These are phyloP conservation scores for Platysteira castanea DNA, from an alignment of 2,113 vertebrate species.

Conservation along the genomic window DNA sequence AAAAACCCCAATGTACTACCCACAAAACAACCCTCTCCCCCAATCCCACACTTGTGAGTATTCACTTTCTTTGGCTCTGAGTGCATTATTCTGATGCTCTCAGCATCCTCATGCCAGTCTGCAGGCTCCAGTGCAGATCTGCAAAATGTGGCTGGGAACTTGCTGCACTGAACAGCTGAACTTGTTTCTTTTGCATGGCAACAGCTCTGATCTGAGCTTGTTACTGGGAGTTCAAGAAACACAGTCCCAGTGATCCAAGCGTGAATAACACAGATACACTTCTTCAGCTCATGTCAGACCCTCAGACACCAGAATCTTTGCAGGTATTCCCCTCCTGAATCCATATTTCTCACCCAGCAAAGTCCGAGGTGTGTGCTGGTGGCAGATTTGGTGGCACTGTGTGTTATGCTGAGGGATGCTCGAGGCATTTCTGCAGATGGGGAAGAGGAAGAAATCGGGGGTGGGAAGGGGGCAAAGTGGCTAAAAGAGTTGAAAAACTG, in stretches of 20 bases:
- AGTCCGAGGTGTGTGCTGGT: background rate
- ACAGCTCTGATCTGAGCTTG: background rate
- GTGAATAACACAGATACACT: accelerated
- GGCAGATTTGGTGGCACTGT: background rate
- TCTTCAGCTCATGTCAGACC: background rate
- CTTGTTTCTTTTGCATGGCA: background rate
- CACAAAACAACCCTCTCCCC: background rate
- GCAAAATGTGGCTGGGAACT: background rate
- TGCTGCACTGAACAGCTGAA: background rate
- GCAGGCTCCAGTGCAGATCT: background rate
- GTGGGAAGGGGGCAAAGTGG: background rate
- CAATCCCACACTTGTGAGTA: accelerated
- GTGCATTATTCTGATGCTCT: accelerated
- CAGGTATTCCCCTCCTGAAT: background rate
- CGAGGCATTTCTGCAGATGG: accelerated
- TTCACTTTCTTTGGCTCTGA: background rate
- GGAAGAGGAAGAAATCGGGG: background rate
- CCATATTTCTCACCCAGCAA: too few relatives aligned
- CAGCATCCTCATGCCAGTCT: background rate
- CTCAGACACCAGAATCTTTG: background rate
- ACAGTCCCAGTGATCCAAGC: background rate
- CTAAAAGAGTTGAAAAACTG: background rate
- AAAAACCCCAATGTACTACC: background rate
- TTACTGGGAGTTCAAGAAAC: background rate
- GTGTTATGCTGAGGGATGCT: background rate